Evolutionary conservation across 2,888 invertebrate genomes (phyloP), one percentile per base, ranked within the genome.

Genomic region (Cetonia aurata): DNA sequence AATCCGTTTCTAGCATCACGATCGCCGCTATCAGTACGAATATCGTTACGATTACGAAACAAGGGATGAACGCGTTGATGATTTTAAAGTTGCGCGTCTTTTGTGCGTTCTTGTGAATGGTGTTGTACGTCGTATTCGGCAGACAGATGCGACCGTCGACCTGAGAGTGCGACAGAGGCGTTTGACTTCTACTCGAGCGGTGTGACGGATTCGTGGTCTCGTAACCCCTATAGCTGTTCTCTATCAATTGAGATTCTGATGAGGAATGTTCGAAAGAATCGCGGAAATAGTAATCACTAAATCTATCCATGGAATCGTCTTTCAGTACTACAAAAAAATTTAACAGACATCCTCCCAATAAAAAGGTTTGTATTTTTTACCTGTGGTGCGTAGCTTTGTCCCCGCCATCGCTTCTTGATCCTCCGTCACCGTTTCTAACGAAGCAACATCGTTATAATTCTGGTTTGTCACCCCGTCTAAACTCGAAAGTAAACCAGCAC

Each of bases 261-360:
- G 93, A 93, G 55, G 94, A 93, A 82, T 93, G 93, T 81, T 93
- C 91, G 79, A 91, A 89, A 77, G 92, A 92, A 84, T 93, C 92
- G 42, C 92, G 90, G 80, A 91, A 89, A 83, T 90, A 90, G 83
- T 92, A 93, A 80, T 92, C 91, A 78, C 88, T 88, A 80, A 86
- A 86, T 72, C 85, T 82, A 78, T 85, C 86, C 75, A 83, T 77
- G 41, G 85, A 85, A 79, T 86, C 86, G 62, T 84, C 84, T 75
- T 83, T 84, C 70, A 83, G 80, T 74, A 78, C 81, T 82, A 79
- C 65, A 81, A 60, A n/a, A n/a, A 37, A 50, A 25, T n/a, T n/a
- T n/a, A 55, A 69, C 1, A 44, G n/a, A 37, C 17, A 4, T 3
- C 6, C 31, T 13, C 10, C 31, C 10, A 10, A 57, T 9, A 31